phyloP scores from a whole-genome alignment of 2,113 vertebrate species.

The Ginglymostoma cirratum region DNA sequence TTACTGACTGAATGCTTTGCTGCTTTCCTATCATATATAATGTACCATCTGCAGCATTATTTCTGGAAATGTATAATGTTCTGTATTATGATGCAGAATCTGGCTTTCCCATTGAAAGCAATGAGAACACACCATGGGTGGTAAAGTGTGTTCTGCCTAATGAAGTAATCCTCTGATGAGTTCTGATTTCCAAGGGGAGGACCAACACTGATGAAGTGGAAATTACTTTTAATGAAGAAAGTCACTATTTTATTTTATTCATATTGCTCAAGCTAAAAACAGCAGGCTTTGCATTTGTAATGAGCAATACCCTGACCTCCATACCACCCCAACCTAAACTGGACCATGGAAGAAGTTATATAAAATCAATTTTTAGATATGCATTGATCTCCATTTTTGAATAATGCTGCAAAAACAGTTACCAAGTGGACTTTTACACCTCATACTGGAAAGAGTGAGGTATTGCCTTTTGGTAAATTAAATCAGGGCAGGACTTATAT shows the following conservation, averaged over 20 bases:
- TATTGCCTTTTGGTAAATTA: too few relatives aligned
- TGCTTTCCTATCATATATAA: neutral
- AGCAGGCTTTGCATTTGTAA: neutral
- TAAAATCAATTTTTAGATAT: neutral
- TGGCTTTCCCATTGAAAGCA: slow-evolving; percentile 7
- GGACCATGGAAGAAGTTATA: neutral
- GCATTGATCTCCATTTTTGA: neutral
- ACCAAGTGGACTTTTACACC: neutral
- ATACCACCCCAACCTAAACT: neutral
- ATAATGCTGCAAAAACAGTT: neutral
- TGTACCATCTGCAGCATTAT: neutral
- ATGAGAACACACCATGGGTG: slow-evolving; percentile 20
- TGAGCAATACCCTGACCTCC: neutral
- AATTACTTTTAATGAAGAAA: slow-evolving; percentile 1
- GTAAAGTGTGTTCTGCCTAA: slow-evolving; percentile 25
- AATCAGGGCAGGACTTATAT: too few relatives aligned
- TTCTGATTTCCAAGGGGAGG: slow-evolving; percentile 17
- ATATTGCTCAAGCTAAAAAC: neutral
- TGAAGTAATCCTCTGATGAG: slow-evolving; percentile 10
- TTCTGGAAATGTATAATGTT: neutral
- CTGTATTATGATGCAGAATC: neutral
- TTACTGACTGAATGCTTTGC: neutral
- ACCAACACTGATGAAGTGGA: slow-evolving; percentile 9
- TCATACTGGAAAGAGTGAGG: neutral
- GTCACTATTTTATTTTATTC: neutral